Percentiles rank a stretch among this genome's conserved stretches.
phyloP scores from a whole-genome alignment of 2,113 vertebrate genomes.

The Sarotherodon lohbergeri region DNA sequence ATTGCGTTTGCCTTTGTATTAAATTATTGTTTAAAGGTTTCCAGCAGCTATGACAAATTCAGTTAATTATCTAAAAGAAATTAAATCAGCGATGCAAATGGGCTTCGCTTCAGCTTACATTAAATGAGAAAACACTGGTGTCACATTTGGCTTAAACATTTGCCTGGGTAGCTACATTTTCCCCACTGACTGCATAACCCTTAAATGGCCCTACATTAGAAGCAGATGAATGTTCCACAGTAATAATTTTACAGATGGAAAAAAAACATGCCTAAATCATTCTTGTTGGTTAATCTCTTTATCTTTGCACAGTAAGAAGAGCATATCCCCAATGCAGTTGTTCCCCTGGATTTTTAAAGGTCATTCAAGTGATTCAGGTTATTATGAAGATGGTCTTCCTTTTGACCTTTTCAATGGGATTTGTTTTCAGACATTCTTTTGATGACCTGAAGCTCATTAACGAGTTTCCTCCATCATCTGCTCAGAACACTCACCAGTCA shows the following conservation, averaged over 20 bases:
- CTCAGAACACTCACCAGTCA: not conserved
- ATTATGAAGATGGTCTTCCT: not conserved
- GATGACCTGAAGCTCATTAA: not conserved
- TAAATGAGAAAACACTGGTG: not conserved
- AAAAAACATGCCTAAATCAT: not conserved
- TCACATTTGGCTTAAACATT: not conserved
- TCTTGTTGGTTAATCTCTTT: not conserved
- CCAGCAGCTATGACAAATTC: not conserved
- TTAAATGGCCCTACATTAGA: not conserved
- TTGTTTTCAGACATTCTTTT: not conserved
- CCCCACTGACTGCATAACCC: not conserved
- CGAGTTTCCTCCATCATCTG: not conserved
- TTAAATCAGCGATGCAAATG: not conserved
- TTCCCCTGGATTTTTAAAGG: not conserved
- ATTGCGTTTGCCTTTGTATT: not conserved
- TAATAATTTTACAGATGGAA: not conserved
- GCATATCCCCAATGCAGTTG: not conserved
- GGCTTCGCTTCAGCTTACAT: not conserved
- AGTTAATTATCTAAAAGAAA: slow-evolving; percentile 32
- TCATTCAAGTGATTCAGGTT: not conserved
- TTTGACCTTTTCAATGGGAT: not conserved
- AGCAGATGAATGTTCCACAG: not conserved
- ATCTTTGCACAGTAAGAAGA: not conserved
- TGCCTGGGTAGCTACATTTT: not conserved
- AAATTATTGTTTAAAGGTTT: not conserved